These are phyloP conservation scores for Pao palembangensis DNA, from an alignment of 2,113 vertebrate species.

Conservation along the genomic window DNA sequence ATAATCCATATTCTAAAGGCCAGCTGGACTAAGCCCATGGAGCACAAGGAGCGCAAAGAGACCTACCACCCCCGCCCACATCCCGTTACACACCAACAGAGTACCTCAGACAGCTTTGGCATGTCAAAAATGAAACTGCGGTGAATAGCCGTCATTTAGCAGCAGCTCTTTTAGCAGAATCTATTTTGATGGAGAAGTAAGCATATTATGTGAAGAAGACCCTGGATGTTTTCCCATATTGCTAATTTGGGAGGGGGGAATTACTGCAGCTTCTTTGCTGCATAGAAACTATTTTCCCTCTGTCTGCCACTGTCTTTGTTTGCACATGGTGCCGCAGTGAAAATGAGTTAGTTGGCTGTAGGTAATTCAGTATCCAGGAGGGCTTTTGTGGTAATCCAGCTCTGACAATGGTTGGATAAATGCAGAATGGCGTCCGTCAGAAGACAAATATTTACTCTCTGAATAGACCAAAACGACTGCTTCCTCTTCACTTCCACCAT, in stretches of 20 bases:
- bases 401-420: slow-evolving; percentile 52
- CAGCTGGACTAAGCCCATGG: slow-evolving; percentile 69
- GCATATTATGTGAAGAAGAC: slow-evolving; percentile 56
- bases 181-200: slow-evolving; percentile 51
- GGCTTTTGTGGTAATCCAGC: slow-evolving; percentile 50
- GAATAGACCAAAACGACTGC: slow-evolving; percentile 25
- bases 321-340: slow-evolving; percentile 47
- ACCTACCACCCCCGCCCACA: slow-evolving; percentile 52
- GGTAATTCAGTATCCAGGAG: slow-evolving; percentile 45
- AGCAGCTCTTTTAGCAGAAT: slow-evolving; percentile 42
- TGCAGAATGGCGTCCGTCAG: slow-evolving; percentile 45
- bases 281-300: slow-evolving; percentile 21
- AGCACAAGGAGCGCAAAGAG: slow-evolving; percentile 60
- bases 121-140: slow-evolving; percentile 59
- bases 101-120: slow-evolving; percentile 60
- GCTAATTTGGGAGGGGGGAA: slow-evolving; percentile 45
- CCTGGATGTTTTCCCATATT: slow-evolving; percentile 57
- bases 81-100: slow-evolving; percentile 43
- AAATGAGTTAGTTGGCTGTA: slow-evolving; percentile 57
- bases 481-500: slow-evolving; percentile 4
- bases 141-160: slow-evolving; percentile 61
- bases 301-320: slow-evolving; percentile 49
- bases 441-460: slow-evolving; percentile 57
- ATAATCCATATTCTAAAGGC: slow-evolving; percentile 77
- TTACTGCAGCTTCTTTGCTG: slow-evolving; percentile 48